A percentile compares a stretch with the other conserved stretches of the same genome.
phyloP scores from a whole-genome alignment of 2,797 vertebrate species.

The Malacoraja senta region DNA sequence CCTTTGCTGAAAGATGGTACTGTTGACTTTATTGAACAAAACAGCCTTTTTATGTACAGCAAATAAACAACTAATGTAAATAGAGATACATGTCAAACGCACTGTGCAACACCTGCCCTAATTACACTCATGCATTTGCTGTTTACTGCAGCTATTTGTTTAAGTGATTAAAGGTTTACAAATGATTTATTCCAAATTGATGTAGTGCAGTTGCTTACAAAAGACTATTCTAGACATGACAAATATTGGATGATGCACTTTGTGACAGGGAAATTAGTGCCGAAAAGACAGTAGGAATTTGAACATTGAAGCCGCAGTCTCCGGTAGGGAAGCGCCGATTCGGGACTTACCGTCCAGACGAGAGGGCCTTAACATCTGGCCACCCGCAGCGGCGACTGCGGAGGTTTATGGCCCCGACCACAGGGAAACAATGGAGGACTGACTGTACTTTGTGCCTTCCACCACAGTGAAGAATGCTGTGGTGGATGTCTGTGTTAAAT shows the following conservation, averaged over 20 bases:
- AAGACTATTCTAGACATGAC: background rate
- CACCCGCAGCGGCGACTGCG: too few species aligned
- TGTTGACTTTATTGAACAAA: slow-evolving; percentile 12
- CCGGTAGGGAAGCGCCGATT: too few species aligned
- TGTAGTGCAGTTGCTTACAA: background rate
- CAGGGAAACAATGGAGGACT: too few species aligned
- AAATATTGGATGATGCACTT: background rate
- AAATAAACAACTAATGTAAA: background rate
- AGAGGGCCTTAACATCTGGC: too few species aligned
- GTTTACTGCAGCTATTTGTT: background rate
- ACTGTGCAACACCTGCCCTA: background rate
- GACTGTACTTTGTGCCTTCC: too few species aligned
- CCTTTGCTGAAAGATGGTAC: background rate
- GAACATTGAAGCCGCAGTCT: too few species aligned
- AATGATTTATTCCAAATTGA: background rate
- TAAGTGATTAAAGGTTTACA: slow-evolving; percentile 25
- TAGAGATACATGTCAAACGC: background rate
- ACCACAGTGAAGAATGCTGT: too few species aligned
- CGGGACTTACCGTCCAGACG: too few species aligned
- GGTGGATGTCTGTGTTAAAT: too few species aligned
- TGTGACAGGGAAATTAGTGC: background rate
- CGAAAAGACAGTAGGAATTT: background rate
- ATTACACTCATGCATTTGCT: background rate
- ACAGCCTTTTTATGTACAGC: background rate
- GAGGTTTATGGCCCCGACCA: too few species aligned